phyloP scores from a whole-genome alignment of 1,140 invertebrate genomes.

The Trinorchestia longiramus region DNA sequence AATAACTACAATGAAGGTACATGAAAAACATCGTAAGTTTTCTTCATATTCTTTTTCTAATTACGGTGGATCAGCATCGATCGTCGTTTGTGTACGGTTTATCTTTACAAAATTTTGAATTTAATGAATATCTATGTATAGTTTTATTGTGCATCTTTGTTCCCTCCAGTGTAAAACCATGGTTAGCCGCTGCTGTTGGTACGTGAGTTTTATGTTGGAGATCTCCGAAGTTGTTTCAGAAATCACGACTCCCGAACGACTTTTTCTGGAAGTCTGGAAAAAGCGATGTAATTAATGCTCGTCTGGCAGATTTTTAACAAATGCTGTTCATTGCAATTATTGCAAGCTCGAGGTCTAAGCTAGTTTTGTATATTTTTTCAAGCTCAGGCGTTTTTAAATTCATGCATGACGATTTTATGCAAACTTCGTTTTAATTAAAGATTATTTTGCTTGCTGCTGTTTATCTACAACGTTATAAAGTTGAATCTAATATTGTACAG shows the following conservation, averaged over 20 bases:
- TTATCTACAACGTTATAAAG: background rate
- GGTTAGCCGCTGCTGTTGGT: background rate
- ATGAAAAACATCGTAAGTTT: too few species aligned
- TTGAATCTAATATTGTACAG: background rate
- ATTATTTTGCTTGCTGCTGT: background rate
- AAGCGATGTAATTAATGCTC: background rate
- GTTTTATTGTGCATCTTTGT: background rate
- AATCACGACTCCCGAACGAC: background rate
- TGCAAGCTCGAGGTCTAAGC: background rate
- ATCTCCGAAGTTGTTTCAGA: background rate
- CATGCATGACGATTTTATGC: too few species aligned
- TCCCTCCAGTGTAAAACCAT: background rate
- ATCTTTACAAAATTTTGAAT: too few species aligned
- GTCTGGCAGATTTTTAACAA: background rate
- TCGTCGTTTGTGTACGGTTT: too few species aligned
- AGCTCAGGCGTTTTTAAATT: too few species aligned
- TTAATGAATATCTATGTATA: too few species aligned
- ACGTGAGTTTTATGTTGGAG: background rate
- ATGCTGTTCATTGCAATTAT: background rate
- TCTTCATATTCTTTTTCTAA: too few species aligned
- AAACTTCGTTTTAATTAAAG: background rate
- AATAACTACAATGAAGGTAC: too few species aligned
- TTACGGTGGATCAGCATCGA: too few species aligned
- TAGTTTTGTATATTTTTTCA: too few species aligned
- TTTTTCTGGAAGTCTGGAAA: background rate